These are phyloP conservation scores for Hirtodrosophila histrioides DNA, from an alignment of 2,888 invertebrate species.

Conservation along the genomic window DNA sequence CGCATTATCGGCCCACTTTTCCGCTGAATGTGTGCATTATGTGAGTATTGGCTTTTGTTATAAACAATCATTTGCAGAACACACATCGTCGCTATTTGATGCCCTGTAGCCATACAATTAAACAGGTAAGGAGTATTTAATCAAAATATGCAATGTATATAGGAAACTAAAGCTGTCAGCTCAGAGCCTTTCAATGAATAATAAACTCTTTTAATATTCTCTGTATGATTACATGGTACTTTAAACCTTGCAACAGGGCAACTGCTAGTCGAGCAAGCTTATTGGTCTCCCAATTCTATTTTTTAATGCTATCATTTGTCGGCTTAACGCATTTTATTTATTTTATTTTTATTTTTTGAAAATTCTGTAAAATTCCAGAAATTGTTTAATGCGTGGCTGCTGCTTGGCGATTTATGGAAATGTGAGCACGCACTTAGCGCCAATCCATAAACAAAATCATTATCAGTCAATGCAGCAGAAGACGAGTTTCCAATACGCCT, in stretches of 20 bases:
- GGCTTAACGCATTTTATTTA: background rate
- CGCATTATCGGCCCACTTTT: too few species aligned
- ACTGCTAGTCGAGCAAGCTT: background rate
- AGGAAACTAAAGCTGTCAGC: too few species aligned
- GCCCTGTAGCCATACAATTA: too few species aligned
- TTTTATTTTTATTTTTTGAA: too few species aligned
- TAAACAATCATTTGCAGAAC: slow-evolving; percentile 32
- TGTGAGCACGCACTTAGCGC: slow-evolving; percentile 55
- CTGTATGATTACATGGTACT: too few species aligned
- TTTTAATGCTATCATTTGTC: slow-evolving; percentile 5
- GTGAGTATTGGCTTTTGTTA: slow-evolving; percentile 48
- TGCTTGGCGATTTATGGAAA: slow-evolving; percentile 47
- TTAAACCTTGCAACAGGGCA: too few species aligned
- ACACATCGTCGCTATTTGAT: too few species aligned
- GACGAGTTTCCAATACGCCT: background rate
- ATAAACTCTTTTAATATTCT: too few species aligned
- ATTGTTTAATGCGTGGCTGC: slow-evolving; percentile 36
- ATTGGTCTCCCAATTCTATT: slow-evolving; percentile 1
- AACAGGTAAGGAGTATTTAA: too few species aligned
- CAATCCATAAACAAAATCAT: slow-evolving; percentile 58
- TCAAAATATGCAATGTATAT: too few species aligned
- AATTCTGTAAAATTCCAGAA: slow-evolving; percentile 35
- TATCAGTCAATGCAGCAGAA: slow-evolving; percentile 28
- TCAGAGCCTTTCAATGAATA: too few species aligned
- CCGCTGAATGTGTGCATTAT: slow-evolving; percentile 27